phyloP scores from a whole-genome alignment of 2,113 vertebrate genomes.

The Micromys minutus region DNA sequence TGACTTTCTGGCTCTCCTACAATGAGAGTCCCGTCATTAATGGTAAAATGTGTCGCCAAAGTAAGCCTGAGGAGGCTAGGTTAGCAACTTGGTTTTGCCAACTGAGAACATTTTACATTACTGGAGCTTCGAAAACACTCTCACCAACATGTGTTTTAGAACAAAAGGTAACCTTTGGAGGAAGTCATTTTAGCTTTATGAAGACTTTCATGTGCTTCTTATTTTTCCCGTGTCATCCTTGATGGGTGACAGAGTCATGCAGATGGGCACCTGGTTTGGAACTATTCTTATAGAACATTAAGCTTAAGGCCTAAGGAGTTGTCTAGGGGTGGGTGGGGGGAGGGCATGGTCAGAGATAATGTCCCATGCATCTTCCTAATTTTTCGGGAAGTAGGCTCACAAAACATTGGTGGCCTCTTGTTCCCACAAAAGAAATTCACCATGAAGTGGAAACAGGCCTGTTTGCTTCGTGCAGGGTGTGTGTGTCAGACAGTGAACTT shows the following conservation, averaged over 20 bases:
- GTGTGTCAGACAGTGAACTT: not conserved
- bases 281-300: not conserved
- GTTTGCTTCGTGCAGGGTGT: not conserved
- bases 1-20: slow-evolving; percentile 16
- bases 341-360: slow-evolving; percentile 27
- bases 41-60: slow-evolving; percentile 28
- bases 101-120: slow-evolving; percentile 39
- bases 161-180: not conserved
- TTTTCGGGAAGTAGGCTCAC: not conserved
- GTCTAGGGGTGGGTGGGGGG: not conserved
- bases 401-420: not conserved
- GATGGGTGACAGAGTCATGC: not conserved
- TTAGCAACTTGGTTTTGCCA: slow-evolving; percentile 53
- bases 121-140: not conserved
- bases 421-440: not conserved
- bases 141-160: not conserved
- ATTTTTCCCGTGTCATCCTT: not conserved
- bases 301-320: not conserved
- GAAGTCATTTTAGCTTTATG: not conserved
- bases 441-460: not conserved
- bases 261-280: not conserved
- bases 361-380: slow-evolving; percentile 21
- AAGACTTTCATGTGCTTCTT: not conserved
- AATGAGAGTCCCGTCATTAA: slow-evolving; percentile 37
- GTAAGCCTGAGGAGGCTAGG: not conserved